These are phyloP conservation scores for Dendrophyllia cribrosa DNA, from an alignment of 64 coral and sea anemone species.

Conservation along the genomic window DNA sequence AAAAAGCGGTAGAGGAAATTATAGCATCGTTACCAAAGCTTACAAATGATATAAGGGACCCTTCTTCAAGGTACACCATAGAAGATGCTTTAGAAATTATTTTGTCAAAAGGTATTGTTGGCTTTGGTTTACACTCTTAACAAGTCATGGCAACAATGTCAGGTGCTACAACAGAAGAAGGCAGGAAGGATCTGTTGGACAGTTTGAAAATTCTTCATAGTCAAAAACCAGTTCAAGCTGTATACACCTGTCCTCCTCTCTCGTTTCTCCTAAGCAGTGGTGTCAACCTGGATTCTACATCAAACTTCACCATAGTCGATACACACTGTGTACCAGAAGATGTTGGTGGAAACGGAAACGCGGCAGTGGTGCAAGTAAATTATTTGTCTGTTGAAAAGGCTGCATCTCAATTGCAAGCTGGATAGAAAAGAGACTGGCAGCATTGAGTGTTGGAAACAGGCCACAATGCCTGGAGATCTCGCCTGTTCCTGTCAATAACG, in stretches of 20 bases:
- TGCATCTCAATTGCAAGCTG: neutral
- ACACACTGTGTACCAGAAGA: neutral
- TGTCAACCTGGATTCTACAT: neutral
- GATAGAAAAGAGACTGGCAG: neutral
- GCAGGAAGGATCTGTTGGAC: neutral
- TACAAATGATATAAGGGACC: neutral
- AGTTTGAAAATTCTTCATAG: neutral
- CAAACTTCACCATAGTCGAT: neutral
- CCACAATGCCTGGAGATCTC: neutral
- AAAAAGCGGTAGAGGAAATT: neutral
- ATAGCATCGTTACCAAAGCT: neutral
- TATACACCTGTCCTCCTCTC: neutral
- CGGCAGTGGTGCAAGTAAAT: slow-evolving; percentile 5
- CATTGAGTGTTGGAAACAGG: neutral
- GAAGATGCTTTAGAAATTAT: neutral
- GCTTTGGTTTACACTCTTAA: neutral
- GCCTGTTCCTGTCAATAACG: neutral
- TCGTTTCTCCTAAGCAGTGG: neutral
- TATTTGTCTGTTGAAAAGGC: neutral
- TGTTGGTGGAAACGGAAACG: neutral
- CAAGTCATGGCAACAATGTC: neutral
- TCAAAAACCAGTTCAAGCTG: neutral
- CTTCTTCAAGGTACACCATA: neutral
- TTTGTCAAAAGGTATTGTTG: neutral
- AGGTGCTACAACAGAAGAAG: neutral